A percentile compares a stretch with the other conserved stretches of the same genome.
Conservation (phyloP, 2,888 invertebrate genomes). For the Eupeodes luniger region DNA sequence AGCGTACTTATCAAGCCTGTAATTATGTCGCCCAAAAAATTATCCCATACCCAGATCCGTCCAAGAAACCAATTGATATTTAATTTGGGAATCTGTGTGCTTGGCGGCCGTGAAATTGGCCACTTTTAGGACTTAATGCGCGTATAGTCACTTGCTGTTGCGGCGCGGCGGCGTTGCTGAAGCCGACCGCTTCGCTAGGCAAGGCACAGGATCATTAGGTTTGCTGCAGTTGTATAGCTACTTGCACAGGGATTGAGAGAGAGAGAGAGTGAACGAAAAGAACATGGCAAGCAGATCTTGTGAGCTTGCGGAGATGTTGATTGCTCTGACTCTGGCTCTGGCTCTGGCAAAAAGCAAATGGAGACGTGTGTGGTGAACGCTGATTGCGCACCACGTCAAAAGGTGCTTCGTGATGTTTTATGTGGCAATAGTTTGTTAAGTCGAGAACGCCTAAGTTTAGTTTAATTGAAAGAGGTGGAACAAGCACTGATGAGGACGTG, state of each 20-base stretch:
- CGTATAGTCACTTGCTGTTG: conserved; percentile 34
- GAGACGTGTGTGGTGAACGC: conserved; percentile 35
- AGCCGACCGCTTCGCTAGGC: conserved; percentile 22
- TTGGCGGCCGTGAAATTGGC: conserved; percentile 72
- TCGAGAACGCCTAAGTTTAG: conserved; percentile 74
- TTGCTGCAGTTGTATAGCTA: conserved; percentile 47
- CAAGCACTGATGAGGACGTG: conserved; percentile 70
- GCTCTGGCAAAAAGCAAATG: conserved; percentile 1
- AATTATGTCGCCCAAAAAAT: conserved; percentile 74
- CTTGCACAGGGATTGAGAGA: conserved; percentile 51
- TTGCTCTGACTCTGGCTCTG: background rate
- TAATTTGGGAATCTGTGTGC: conserved; percentile 71
- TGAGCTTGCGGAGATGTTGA: conserved; percentile 15
- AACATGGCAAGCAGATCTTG: background rate
- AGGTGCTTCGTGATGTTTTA: conserved; percentile 46
- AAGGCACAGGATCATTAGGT: conserved; percentile 1
- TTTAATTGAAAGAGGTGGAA: conserved; percentile 77
- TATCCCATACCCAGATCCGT: conserved; percentile 44
- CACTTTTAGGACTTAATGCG: conserved; percentile 63
- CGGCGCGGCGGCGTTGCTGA: background rate
- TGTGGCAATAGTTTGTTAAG: conserved; percentile 70
- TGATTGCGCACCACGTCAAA: conserved; percentile 47
- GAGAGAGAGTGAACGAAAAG: background rate
- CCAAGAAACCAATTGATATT: conserved; percentile 69
- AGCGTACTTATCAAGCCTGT: conserved; percentile 53